A percentile compares a stretch with the other conserved stretches of the same genome.
Evolutionary conservation across 1,140 invertebrate species (phyloP).

Genomic region (Paracyclopina nana): DNA sequence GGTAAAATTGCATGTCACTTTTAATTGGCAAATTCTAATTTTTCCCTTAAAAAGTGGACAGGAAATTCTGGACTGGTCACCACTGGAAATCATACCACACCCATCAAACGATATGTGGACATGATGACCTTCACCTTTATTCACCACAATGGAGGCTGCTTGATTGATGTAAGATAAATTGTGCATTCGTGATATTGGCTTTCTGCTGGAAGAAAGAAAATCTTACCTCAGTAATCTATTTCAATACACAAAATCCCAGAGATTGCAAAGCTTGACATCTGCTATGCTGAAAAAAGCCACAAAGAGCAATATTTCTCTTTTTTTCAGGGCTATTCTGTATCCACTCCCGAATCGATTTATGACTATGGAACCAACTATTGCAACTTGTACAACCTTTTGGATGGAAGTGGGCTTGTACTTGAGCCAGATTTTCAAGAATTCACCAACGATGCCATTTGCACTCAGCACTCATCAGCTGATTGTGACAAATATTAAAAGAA

Average conservation of each 20-base stretch:
- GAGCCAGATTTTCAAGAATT: neutral
- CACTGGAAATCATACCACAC: slow-evolving; percentile 27
- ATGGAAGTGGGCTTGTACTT: slow-evolving; percentile 24
- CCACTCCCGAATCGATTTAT: slow-evolving; percentile 18
- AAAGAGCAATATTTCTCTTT: neutral
- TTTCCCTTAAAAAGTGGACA: neutral
- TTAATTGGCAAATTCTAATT: neutral
- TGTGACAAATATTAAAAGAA: slow-evolving; percentile 14
- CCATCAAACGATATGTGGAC: slow-evolving; percentile 26
- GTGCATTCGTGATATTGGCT: too few species aligned
- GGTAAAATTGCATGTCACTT: neutral
- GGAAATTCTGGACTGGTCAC: slow-evolving; percentile 20
- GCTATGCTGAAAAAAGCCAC: too few species aligned
- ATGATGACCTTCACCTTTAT: slow-evolving; percentile 27
- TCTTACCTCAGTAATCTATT: too few species aligned
- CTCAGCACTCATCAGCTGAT: slow-evolving; percentile 13
- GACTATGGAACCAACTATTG: slow-evolving; percentile 35
- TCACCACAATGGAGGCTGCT: slow-evolving; percentile 21
- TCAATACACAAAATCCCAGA: too few species aligned
- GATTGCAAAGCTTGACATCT: too few species aligned
- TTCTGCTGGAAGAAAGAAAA: too few species aligned
- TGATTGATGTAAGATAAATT: slow-evolving; percentile 12
- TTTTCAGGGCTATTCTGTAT: slow-evolving; percentile 11
- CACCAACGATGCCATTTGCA: slow-evolving; percentile 16
- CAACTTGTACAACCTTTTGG: slow-evolving; percentile 31